Conservation (phyloP, 2,797 vertebrate genomes). For the Sebastes dallii region DNA sequence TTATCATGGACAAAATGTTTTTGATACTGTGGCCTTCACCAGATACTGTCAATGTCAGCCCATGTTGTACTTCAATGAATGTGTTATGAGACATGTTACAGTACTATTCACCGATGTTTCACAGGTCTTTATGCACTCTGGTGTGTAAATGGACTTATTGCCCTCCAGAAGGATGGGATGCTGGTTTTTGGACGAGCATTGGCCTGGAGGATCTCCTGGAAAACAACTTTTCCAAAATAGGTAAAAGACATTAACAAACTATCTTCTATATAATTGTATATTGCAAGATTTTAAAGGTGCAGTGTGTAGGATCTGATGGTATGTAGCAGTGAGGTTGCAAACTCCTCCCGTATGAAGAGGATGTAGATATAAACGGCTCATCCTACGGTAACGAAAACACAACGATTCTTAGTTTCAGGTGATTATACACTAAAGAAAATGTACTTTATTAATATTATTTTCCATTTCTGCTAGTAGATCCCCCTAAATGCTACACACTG, state of each 20-base stretch:
- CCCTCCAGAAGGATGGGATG: constrained; percentile 89
- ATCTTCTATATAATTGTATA: neutral
- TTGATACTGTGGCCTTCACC: neutral
- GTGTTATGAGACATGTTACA: neutral
- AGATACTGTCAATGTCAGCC: neutral
- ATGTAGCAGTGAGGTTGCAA: no score
- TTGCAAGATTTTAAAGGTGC: neutral
- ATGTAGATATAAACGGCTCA: no score
- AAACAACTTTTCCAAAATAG: constrained; percentile 92
- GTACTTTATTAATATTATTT: no score
- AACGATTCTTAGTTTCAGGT: no score
- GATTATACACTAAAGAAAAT: no score
- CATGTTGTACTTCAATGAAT: neutral
- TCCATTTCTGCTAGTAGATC: no score
- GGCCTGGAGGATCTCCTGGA: constrained; percentile 89
- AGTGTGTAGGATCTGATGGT: no score
- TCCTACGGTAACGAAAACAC: no score
- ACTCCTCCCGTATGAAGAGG: no score
- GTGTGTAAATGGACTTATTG: constrained; percentile 97
- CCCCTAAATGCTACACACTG: no score
- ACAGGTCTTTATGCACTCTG: constrained; percentile 93
- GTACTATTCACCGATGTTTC: neutral
- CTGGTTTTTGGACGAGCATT: constrained; percentile 89
- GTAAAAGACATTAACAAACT: constrained; percentile 59
- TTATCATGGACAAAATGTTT: neutral